phyloP scores from a whole-genome alignment of 1,140 invertebrate species.

The Drosophila mayri region DNA sequence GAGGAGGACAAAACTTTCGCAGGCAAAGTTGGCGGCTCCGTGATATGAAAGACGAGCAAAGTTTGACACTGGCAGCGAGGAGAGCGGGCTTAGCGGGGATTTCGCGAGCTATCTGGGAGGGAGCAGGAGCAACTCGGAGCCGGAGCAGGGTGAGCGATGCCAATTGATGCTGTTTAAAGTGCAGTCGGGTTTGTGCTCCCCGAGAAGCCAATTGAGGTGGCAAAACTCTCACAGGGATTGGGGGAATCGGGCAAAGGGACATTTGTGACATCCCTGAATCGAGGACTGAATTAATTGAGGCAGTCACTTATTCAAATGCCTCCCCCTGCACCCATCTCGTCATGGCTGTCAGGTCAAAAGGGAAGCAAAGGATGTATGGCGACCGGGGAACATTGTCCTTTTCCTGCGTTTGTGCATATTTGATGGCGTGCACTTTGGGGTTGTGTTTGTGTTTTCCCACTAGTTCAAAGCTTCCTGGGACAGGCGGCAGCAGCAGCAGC shows the following conservation, averaged over 20 bases:
- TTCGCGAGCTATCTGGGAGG: slow-evolving; percentile 30
- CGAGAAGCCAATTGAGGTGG: slow-evolving; percentile 47
- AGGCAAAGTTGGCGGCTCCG: slow-evolving; percentile 66
- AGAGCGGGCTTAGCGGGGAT: slow-evolving; percentile 8
- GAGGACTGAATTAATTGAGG: slow-evolving; percentile 65
- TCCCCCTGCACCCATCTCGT: neutral
- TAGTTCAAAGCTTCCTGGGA: slow-evolving; percentile 9
- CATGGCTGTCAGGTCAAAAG: slow-evolving; percentile 27
- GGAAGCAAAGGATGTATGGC: slow-evolving; percentile 1
- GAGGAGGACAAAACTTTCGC: slow-evolving; percentile 47
- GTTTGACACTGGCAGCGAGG: slow-evolving; percentile 49
- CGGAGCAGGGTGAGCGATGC: neutral
- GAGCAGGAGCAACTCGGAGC: slow-evolving; percentile 32
- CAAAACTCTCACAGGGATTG: slow-evolving; percentile 6
- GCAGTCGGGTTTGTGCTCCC: slow-evolving; percentile 24
- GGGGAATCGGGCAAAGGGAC: slow-evolving; percentile 5
- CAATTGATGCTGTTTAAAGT: slow-evolving; percentile 43
- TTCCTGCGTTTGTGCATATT: slow-evolving; percentile 68
- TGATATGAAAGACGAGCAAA: slow-evolving; percentile 78
- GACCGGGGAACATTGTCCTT: slow-evolving; percentile 58
- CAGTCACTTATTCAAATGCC: slow-evolving; percentile 41
- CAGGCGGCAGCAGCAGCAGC: slow-evolving; percentile 26
- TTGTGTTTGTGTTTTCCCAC: slow-evolving; percentile 53
- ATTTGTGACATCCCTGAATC: slow-evolving; percentile 39
- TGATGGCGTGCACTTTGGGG: slow-evolving; percentile 60